These are phyloP conservation scores for Laticauda laticaudata DNA, from an alignment of 2,113 vertebrate genomes.

Conservation along the genomic window DNA sequence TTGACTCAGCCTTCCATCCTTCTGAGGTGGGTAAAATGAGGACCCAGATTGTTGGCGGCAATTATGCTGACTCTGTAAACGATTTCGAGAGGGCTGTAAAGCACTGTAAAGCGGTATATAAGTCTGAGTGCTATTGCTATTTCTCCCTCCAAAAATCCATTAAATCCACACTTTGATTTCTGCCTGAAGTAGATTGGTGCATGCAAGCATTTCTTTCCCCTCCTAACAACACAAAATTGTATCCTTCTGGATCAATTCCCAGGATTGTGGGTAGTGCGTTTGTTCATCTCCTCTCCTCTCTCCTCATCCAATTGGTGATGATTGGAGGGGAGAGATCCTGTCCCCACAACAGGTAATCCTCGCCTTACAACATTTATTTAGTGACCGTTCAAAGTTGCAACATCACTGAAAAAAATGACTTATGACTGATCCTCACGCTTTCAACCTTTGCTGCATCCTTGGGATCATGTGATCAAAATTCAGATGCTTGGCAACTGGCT, in stretches of 20 bases:
- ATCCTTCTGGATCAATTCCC: background rate
- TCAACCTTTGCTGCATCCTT: background rate
- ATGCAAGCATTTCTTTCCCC: background rate
- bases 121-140: too few species aligned
- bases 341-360: background rate
- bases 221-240: background rate
- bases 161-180: too few species aligned
- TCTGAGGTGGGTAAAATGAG: too few species aligned
- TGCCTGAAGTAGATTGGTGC: background rate
- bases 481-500: background rate
- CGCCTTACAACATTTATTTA: background rate
- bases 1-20: too few species aligned
- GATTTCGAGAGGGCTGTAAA: too few species aligned
- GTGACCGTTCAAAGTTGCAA: background rate
- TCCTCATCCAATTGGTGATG: background rate
- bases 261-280: background rate
- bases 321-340: background rate
- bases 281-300: too few species aligned
- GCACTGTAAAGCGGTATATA: too few species aligned
- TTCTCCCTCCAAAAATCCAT: background rate
- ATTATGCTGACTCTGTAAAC: too few species aligned
- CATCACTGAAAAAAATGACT: background rate
- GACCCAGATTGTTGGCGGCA: too few species aligned
- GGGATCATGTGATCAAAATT: background rate
- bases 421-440: background rate